Evolutionary conservation across 2,113 vertebrate genomes (phyloP).

Genomic region (Microcebus ravelobensis): DNA sequence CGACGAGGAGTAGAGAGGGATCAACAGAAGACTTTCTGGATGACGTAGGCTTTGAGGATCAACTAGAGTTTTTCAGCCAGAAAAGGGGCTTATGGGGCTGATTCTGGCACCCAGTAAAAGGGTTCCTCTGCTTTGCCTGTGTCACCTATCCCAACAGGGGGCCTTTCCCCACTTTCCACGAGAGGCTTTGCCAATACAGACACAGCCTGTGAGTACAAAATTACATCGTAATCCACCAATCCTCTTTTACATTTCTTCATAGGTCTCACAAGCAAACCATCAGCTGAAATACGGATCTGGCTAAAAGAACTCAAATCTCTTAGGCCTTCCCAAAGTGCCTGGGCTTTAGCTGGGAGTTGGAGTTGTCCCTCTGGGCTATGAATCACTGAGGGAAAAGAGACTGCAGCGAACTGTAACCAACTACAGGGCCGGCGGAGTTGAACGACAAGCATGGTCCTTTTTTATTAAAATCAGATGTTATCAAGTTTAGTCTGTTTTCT

Average conservation of each 20-base stretch:
- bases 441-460: slow-evolving; percentile 46
- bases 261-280: slow-evolving; percentile 14
- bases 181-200: neutral
- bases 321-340: slow-evolving; percentile 64
- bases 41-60: neutral
- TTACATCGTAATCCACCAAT: slow-evolving; percentile 5
- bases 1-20: neutral
- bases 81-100: neutral
- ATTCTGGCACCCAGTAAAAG: neutral
- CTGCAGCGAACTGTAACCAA: slow-evolving; percentile 52
- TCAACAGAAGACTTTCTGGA: neutral
- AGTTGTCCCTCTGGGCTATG: slow-evolving; percentile 68
- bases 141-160: neutral
- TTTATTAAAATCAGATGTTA: slow-evolving; percentile 74
- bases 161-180: neutral
- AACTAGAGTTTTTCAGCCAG: neutral
- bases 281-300: slow-evolving; percentile 55
- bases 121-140: neutral
- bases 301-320: slow-evolving; percentile 75
- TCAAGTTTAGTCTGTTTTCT: neutral
- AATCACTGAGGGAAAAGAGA: slow-evolving; percentile 73
- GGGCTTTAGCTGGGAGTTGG: slow-evolving; percentile 49
- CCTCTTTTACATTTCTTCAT: neutral
- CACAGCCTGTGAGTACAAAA: neutral
- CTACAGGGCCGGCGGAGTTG: slow-evolving; percentile 64